Percentiles rank a stretch among this genome's conserved stretches.
Evolutionary conservation across 2,113 vertebrate species (phyloP).

Genomic region (Peucedramus taeniatus): DNA sequence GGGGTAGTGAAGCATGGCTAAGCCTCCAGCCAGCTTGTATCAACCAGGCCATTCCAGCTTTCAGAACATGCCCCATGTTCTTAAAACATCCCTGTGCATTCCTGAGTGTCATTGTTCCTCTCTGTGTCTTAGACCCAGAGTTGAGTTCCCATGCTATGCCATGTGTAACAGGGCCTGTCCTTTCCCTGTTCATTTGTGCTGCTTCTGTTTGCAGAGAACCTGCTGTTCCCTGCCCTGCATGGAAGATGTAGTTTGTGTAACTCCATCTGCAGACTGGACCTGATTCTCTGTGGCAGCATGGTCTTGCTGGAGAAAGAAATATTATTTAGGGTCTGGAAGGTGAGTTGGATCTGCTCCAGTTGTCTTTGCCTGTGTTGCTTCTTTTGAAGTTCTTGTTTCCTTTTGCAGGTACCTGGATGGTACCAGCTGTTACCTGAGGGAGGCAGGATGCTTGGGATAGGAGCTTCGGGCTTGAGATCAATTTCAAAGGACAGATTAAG

Average conservation of each 20-base stretch:
- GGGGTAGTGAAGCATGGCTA: not conserved
- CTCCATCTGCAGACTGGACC: not conserved
- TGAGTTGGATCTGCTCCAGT: not conserved
- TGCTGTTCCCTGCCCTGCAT: accelerated
- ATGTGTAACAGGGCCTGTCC: not conserved
- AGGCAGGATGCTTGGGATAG: not conserved
- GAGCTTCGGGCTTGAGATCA: not conserved
- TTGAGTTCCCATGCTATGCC: not conserved
- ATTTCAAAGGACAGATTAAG: not conserved
- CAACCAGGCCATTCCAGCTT: not conserved
- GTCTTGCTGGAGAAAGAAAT: not conserved
- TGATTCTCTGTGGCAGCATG: not conserved
- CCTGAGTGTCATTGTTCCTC: not conserved
- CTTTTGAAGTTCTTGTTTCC: not conserved
- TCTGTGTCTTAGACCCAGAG: not conserved
- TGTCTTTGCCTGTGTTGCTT: not conserved
- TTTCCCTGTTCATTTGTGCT: not conserved
- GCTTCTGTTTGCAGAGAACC: not conserved
- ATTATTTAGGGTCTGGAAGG: not conserved
- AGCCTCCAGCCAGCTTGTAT: not conserved
- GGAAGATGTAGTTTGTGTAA: not conserved
- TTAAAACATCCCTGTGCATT: not conserved
- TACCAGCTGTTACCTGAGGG: not conserved
- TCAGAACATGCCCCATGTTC: not conserved
- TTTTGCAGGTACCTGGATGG: not conserved